Evolutionary conservation across 1,140 invertebrate species (phyloP).

Genomic region (Aphis craccivora): DNA sequence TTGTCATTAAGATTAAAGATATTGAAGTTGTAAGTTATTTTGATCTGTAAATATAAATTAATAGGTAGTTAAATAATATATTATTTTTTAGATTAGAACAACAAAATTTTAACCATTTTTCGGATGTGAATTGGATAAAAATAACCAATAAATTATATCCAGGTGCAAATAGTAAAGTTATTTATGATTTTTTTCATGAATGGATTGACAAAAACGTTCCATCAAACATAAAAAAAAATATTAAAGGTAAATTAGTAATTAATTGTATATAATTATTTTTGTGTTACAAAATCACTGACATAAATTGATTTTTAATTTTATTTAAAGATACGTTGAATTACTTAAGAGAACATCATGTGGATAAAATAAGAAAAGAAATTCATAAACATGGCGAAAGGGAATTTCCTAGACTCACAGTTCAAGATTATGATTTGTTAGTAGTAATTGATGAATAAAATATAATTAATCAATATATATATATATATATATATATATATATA

Average conservation of each 20-base stretch:
- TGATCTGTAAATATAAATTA: neutral
- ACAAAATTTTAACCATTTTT: slow-evolving; percentile 8
- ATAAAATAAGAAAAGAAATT: neutral
- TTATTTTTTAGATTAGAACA: slow-evolving; percentile 12
- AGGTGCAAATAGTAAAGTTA: slow-evolving; percentile 8
- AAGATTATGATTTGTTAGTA: slow-evolving; percentile 9
- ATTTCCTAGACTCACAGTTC: neutral
- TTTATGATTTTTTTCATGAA: neutral
- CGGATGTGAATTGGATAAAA: slow-evolving; percentile 33
- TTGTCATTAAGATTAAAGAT: neutral
- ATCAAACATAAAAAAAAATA: neutral
- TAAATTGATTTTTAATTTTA: neutral
- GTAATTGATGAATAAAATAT: neutral
- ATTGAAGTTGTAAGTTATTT: slow-evolving; percentile 29
- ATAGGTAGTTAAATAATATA: neutral
- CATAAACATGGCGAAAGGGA: neutral
- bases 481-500: neutral
- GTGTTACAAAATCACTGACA: neutral
- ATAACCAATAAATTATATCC: slow-evolving; percentile 33
- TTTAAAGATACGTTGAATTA: neutral
- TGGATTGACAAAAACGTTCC: neutral
- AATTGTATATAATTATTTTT: neutral
- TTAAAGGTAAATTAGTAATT: neutral
- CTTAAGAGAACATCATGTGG: neutral
- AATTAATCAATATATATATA: neutral